Conservation (phyloP, 2,797 vertebrate species). For the Poeciliopsis presidionis region DNA sequence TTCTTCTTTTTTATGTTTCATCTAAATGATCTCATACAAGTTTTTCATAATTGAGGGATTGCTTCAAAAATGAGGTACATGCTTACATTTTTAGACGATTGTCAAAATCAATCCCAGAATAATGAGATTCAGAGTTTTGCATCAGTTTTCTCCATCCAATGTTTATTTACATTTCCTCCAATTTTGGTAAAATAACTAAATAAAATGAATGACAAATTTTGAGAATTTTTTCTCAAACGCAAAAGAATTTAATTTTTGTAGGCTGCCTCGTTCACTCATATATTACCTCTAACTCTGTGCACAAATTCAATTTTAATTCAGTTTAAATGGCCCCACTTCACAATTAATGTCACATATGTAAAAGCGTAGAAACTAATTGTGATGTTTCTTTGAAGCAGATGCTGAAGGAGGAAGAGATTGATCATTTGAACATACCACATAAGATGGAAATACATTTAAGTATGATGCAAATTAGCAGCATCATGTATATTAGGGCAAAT, state of each 20-base stretch:
- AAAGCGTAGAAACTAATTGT: not conserved
- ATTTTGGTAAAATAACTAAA: not conserved
- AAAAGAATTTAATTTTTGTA: not conserved
- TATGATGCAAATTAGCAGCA: not conserved
- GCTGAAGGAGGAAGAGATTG: not conserved
- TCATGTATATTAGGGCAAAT: not conserved
- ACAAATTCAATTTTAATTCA: not conserved
- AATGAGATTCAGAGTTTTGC: not conserved
- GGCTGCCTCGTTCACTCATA: not conserved
- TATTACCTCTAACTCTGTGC: not conserved
- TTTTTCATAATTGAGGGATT: not conserved
- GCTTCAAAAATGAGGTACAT: not conserved
- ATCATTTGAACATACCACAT: not conserved
- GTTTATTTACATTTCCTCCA: not conserved
- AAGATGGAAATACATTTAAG: not conserved
- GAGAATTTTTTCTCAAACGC: not conserved
- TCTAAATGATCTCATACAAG: not conserved
- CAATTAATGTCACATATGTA: no score
- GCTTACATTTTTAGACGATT: not conserved
- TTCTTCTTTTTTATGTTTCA: not conserved
- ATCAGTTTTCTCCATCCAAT: not conserved
- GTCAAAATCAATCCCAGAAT: not conserved
- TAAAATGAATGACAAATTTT: not conserved
- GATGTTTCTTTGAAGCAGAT: not conserved
- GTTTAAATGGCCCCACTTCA: no score